Conservation (phyloP, 2,888 invertebrate genomes). For the Saturnia pavonia region DNA sequence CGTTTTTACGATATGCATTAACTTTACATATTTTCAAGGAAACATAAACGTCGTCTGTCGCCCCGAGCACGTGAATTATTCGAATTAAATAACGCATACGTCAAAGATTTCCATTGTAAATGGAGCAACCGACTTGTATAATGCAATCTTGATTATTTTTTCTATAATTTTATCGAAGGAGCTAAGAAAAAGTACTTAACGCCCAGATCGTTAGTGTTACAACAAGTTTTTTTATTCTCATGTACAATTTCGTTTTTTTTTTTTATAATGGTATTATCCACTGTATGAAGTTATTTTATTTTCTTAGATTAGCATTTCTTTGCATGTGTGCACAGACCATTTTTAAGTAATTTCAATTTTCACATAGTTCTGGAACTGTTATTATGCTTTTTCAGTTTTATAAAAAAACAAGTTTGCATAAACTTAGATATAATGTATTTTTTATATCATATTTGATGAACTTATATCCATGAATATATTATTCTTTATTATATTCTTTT, state of each 20-base stretch:
- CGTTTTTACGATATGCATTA: slow-evolving; percentile 4
- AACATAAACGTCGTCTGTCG: neutral
- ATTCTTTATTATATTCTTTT: too few relatives aligned
- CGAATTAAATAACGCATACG: neutral
- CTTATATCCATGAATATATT: too few relatives aligned
- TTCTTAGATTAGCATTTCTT: neutral
- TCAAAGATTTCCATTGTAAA: slow-evolving; percentile 3
- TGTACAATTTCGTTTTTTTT: neutral
- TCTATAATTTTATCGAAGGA: neutral
- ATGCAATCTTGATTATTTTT: neutral
- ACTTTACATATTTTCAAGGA: slow-evolving; percentile 9
- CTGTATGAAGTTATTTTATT: neutral
- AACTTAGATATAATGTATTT: too few relatives aligned
- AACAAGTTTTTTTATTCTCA: neutral
- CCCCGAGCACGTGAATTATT: neutral
- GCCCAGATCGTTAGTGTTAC: neutral
- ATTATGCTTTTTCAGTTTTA: too few relatives aligned
- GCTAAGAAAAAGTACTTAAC: neutral
- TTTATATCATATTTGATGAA: too few relatives aligned
- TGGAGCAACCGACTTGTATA: neutral
- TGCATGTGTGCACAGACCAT: neutral
- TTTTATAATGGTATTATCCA: neutral
- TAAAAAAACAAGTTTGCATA: too few relatives aligned
- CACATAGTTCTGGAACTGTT: too few relatives aligned
- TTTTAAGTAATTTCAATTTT: too few relatives aligned